Evolutionary conservation across 2,797 vertebrate species (phyloP), one percentile per base, ranked within the genome.

Genomic region (Aulostomus chinensis): DNA sequence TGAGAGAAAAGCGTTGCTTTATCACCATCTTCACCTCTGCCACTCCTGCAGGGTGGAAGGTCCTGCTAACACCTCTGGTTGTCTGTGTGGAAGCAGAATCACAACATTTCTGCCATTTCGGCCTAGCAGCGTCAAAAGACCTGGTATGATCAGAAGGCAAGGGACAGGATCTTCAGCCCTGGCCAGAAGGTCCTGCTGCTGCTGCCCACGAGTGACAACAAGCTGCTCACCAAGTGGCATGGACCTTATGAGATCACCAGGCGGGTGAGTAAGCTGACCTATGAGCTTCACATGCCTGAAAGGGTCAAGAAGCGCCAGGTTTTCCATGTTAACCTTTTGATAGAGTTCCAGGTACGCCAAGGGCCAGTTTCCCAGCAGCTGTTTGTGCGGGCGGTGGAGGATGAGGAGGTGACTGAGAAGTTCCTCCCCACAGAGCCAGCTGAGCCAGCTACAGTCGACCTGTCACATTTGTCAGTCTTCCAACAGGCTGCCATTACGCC

Each of bases 101-200:
- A n/a, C n/a, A n/a, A n/a, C n/a, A n/a, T n/a, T n/a, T n/a, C n/a
- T n/a, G n/a, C n/a, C n/a, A n/a, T n/a, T n/a, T n/a, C n/a, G n/a
- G n/a, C n/a, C n/a, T n/a, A n/a, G n/a, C n/a, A n/a, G n/a, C n/a
- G n/a, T n/a, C 45, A 56, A 3, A 70, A 51, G 14, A 18, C 4
- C 0, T 55, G 35, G 60, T 39, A 39, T 39, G 37, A 39, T n/a
- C 36, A n/a, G 5, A 12, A 39, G 4, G 7, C 45, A 2, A 38
- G 20, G 4, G 28, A 28, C 1, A 22, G 9, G 1, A 4, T 32
- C 1, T 39, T 57, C 1, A 1, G 3, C 0, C 38, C 45, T 9
- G 41, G 47, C 1, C 21, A 59, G 2, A n/a, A 39, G 7, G 37
- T 38, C 0, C 13, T 42, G 12, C 17, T 65, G n/a, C 5, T 50